phyloP scores from a whole-genome alignment of 2,888 invertebrate species.

The Lepidonotus clava region DNA sequence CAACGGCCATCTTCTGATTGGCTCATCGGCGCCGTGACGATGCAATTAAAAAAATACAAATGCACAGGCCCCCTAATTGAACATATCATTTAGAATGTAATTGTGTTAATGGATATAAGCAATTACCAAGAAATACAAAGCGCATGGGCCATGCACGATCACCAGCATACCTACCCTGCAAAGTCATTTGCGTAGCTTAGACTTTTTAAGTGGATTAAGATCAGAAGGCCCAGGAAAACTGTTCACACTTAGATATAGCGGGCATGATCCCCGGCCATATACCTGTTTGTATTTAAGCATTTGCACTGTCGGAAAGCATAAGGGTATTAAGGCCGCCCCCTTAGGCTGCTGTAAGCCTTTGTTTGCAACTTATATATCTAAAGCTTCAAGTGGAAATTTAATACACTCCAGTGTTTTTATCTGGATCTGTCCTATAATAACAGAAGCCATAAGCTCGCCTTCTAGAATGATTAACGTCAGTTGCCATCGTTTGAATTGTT shows the following conservation, averaged over 20 bases:
- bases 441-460: not conserved
- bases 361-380: slow-evolving; percentile 6
- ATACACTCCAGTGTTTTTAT: slow-evolving; percentile 20
- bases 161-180: not conserved
- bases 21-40: slow-evolving; percentile 38
- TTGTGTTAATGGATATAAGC: slow-evolving; percentile 52
- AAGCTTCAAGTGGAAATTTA: slow-evolving; percentile 24
- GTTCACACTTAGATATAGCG: slow-evolving; percentile 39
- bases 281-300: slow-evolving; percentile 37
- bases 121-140: slow-evolving; percentile 26
- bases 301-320: slow-evolving; percentile 10
- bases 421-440: not conserved
- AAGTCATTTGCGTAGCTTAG: slow-evolving; percentile 5
- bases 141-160: not conserved
- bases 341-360: not conserved
- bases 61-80: slow-evolving; percentile 35
- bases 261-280: slow-evolving; percentile 17
- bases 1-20: not conserved
- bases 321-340: not conserved
- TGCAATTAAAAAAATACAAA: slow-evolving; percentile 52
- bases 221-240: slow-evolving; percentile 41
- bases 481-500: slow-evolving; percentile 31
- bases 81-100: slow-evolving; percentile 52
- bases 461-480: not conserved
- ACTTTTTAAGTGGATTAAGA: slow-evolving; percentile 33